Evolutionary conservation across 2,888 invertebrate species (phyloP), one percentile per base, ranked within the genome.

Genomic region (Hirtodrosophila trivittata): DNA sequence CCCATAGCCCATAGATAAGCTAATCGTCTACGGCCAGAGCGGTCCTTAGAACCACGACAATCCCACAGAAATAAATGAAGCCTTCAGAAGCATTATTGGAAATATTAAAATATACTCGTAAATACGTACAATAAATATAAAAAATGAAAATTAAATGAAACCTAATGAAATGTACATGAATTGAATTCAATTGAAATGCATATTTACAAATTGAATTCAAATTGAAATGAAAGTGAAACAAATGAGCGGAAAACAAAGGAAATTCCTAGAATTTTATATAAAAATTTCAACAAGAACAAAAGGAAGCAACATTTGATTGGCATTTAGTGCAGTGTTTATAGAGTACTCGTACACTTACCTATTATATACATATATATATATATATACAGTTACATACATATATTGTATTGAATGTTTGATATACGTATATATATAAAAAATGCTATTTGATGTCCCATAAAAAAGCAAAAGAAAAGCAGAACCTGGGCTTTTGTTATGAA

Each of bases 51-150:
- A 64, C 45, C 74, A 84, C 82, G 88, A 89, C 88, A 89, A 89
- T 89, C 88, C 88, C 88, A 89, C 88, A 89, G 89, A 87, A 49
- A 80, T 69, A 85, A 70, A 75, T 58, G 66, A 75, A 89, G 89
- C 89, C 89, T 88, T 89, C 78, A 69, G 70, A 49, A 41, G 43
- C 16, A 45, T 39, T 26, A 65, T 66, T 62, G 28, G 21, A 37
- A 26, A 21, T 32, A 26, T 33, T 25, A 14, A 42, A 9, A 55
- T 9, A 54, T 41, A 49, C 60, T 42, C 46, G 63, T 42, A 30
- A 46, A 80, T 66, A 60, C 25, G 54, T 42, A 49, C 42, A 38
- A 35, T 35, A 35, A 35, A 35, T 35, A 37, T 33, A 21, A 13
- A 13, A 35, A 35, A 13, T 9, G 8, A 35, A 35, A 35, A 2